Base-by-base conservation (phyloP, 2,888 invertebrate genomes). In the Scaptomyza caliginosa region DNA sequence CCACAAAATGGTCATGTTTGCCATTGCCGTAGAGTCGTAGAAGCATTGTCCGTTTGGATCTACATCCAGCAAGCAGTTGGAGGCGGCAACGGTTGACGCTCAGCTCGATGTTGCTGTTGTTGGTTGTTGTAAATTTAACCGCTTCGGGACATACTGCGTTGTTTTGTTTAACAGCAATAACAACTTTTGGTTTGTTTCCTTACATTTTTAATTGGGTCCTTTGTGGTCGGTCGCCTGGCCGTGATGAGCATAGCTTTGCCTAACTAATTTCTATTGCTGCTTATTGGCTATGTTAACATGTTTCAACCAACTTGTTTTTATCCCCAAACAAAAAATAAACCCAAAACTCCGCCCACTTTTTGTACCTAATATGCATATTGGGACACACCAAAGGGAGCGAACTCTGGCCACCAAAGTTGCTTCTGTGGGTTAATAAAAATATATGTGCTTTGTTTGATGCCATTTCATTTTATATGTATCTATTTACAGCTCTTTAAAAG, bases 151-250 rank as follows among this genome's bases (percentile, higher is more conserved):
- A 90, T 84, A 80, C 71, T 89, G 76, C 75, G 77, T 80, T 82
- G 85, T 81, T n/a, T n/a, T 83, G 76, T 80, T 74, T 63, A 77
- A 83, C 76, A 74, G 77, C 74, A 86, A 86, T 74, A 88, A 87
- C 85, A 86, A 86, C 80, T 80, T 88, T 86, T 88, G 88, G 68
- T 77, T 84, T 88, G 82, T 88, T 89, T 80, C 72, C 79, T 82
- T 84, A 89, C 88, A 89, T 89, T 89, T 89, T 86, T 89, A 89
- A 89, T 89, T 89, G 89, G 84, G 90, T 88, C 88, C 89, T 89
- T 88, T 89, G 89, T 79, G 89, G 86, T 83, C 86, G 89, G 86
- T 83, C 86, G 58, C 57, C 67, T 51, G 67, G 40, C 64, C 57
- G 66, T 77, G 87, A 84, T 77, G 74, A 74, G 85, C 62, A 74